phyloP scores from a whole-genome alignment of 2,113 vertebrate genomes.

The Cygnus buccinator region DNA sequence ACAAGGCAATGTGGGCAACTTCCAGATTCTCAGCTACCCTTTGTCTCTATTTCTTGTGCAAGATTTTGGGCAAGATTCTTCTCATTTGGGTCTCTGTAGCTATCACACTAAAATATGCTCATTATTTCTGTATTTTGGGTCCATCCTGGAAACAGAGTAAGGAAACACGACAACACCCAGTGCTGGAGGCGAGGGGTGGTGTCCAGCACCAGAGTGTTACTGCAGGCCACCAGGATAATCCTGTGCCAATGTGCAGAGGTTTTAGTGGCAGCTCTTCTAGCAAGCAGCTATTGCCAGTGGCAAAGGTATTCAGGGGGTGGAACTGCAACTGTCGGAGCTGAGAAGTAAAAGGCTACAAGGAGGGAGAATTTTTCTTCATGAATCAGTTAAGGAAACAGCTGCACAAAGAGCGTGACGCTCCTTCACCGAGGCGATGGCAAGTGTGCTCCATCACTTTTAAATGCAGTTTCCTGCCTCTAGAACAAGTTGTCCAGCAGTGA shows the following conservation, averaged over 20 bases:
- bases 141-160: neutral
- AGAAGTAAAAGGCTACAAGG: neutral
- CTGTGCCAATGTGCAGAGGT: accelerated
- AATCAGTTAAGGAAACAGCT: neutral
- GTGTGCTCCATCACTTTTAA: neutral
- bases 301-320: neutral
- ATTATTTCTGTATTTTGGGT: neutral
- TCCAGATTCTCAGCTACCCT: slow-evolving; percentile 4
- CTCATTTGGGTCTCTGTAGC: neutral
- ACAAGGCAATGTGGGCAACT: neutral
- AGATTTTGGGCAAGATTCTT: neutral
- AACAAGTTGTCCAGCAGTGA: slow-evolving; percentile 6
- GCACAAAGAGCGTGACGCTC: neutral
- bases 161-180: neutral
- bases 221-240: neutral
- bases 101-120: neutral
- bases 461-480: neutral
- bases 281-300: neutral
- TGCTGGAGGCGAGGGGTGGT: neutral
- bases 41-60: neutral
- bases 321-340: neutral
- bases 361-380: neutral
- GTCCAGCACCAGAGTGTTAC: accelerated
- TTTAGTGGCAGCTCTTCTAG: neutral
- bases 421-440: neutral